These are phyloP conservation scores for Drepana falcataria DNA, from an alignment of 2,888 invertebrate genomes.

Conservation along the genomic window DNA sequence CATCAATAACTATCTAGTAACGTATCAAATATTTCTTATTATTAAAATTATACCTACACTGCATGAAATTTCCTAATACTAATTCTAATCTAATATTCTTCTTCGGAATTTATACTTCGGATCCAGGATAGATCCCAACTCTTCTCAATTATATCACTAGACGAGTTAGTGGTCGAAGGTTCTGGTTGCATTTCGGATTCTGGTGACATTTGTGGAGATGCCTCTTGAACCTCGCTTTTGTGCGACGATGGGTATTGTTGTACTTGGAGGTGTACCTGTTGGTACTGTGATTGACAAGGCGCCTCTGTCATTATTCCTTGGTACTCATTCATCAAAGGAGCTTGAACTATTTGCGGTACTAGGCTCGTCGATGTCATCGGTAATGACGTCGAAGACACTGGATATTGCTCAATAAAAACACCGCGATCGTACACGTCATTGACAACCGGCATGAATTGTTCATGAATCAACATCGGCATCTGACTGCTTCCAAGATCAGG, in stretches of 20 bases:
- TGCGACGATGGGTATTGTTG: slow-evolving; percentile 26
- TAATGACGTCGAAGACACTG: slow-evolving; percentile 21
- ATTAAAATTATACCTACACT: too few species aligned
- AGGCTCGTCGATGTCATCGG: slow-evolving; percentile 11
- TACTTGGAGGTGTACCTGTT: slow-evolving; percentile 24
- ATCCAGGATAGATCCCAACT: slow-evolving; percentile 59
- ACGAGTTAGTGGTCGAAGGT: slow-evolving; percentile 12
- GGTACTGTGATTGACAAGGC: slow-evolving; percentile 22
- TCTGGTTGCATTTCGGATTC: slow-evolving; percentile 15
- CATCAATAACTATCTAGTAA: too few species aligned
- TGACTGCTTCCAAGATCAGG: slow-evolving; percentile 24
- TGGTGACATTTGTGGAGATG: slow-evolving; percentile 9
- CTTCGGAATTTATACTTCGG: slow-evolving; percentile 37
- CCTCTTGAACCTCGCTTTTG: slow-evolving; percentile 16
- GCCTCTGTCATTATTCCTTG: slow-evolving; percentile 22
- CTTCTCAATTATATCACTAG: slow-evolving; percentile 23
- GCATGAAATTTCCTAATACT: too few species aligned
- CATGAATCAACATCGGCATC: slow-evolving; percentile 26
- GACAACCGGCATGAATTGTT: slow-evolving; percentile 20
- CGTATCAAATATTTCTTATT: too few species aligned
- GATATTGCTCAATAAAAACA: slow-evolving; percentile 34
- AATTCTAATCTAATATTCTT: slow-evolving; percentile 26
- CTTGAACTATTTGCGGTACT: slow-evolving; percentile 13
- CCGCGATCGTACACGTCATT: slow-evolving; percentile 28
- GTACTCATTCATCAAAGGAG: slow-evolving; percentile 20